Evolutionary conservation across 1,140 invertebrate species (phyloP), one percentile per base, ranked within the genome.

Genomic region (Eurosta solidaginis): DNA sequence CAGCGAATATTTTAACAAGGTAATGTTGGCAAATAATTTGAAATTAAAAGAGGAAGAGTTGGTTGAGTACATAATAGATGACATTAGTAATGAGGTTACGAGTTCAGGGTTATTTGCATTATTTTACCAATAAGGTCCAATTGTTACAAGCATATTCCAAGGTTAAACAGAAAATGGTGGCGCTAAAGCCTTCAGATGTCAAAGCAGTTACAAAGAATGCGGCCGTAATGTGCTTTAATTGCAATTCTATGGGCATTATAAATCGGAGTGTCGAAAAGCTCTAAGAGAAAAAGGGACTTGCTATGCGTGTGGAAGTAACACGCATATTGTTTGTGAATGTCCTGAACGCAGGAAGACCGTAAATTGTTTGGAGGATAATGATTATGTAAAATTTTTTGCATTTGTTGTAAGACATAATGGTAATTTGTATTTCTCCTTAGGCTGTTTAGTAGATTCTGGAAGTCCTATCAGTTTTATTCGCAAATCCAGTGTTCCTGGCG

Each of bases 381-480:
- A 74, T 14, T 78, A 78, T 73, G 77, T 73, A 33, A 78, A 25
- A 33, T 73, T 68, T 68, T 78, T 73, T 47, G 44, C 29, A 27
- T 49, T 73, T 76, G 25, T 22, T 76, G 12, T 74, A 76, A 22
- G 17, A 25, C 17, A 49, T n/a, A 25, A 76, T 49, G 6, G 0
- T 25, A 76, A 27, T 36, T 29, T n/a, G 47, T 47, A 10, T 27
- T 45, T 78, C 44, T 33, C 22, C 25, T 9, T 75, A 78, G 77
- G 52, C 40, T 75, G 49, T 40, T 10, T 75, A 17, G 42, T 79
- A 6, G 78, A 79, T 29, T 63, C 78, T 9, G 78, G 78, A 4
- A 79, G 78, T 49, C 50, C 74, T 4, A 45, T 76, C 40, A 79
- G 78, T 49, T 76, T 79, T 45, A 22, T 79, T 3, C 59, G 20